Evolutionary conservation across 2,888 invertebrate species (phyloP).

Genomic region (Acrocyrtus sp.): DNA sequence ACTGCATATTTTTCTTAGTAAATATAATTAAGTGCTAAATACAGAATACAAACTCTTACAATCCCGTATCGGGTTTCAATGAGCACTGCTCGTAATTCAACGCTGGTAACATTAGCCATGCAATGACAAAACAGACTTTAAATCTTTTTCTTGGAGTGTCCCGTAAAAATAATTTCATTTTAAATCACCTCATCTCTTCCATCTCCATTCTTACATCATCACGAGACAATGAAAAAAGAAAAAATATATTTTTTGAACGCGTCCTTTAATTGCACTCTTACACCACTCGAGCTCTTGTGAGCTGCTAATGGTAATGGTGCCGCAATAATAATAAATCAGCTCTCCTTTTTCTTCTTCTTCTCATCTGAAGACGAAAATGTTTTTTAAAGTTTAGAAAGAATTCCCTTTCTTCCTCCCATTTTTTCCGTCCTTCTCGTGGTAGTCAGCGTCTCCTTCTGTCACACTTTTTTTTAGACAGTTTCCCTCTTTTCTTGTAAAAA

Average conservation of each 20-base stretch:
- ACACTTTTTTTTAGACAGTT: slow-evolving; percentile 29
- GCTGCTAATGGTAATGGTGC: slow-evolving; percentile 47
- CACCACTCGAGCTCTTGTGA: slow-evolving; percentile 37
- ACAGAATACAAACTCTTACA: too few relatives aligned
- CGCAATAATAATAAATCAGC: slow-evolving; percentile 46
- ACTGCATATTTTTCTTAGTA: too few relatives aligned
- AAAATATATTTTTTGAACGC: too few relatives aligned
- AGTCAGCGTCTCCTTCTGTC: too few relatives aligned
- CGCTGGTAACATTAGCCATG: not conserved
- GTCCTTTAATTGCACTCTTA: slow-evolving; percentile 37
- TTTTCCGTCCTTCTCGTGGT: too few relatives aligned
- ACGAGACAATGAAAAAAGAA: slow-evolving; percentile 29
- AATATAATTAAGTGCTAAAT: too few relatives aligned
- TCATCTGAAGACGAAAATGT: slow-evolving; percentile 22
- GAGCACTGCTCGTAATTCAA: not conserved
- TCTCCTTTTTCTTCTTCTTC: slow-evolving; percentile 14
- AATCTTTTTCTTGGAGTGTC: not conserved
- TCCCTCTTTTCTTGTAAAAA: slow-evolving; percentile 16
- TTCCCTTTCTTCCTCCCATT: slow-evolving; percentile 15
- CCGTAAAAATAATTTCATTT: too few relatives aligned
- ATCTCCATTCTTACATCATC: too few relatives aligned
- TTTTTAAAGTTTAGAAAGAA: slow-evolving; percentile 12
- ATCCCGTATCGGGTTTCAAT: too few relatives aligned
- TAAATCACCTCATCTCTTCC: too few relatives aligned
- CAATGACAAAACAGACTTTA: not conserved